Conservation (phyloP, 2,888 invertebrate species). For the Lobophora halterata region DNA sequence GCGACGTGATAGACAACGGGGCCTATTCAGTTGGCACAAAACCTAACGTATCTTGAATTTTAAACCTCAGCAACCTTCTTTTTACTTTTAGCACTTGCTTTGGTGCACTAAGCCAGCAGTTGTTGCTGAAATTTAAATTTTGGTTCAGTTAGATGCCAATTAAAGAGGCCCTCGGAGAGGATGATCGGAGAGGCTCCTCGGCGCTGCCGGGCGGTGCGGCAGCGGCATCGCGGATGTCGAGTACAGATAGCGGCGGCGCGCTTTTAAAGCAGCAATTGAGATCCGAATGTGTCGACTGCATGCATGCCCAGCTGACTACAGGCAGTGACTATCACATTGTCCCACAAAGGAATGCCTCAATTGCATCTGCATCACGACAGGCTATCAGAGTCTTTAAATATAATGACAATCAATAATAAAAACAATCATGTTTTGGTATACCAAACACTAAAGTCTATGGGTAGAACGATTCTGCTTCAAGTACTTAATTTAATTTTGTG, state of each 20-base stretch:
- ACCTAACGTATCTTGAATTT: no score
- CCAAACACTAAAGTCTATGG: neutral
- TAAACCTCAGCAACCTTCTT: no score
- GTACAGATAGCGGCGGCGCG: constrained; percentile 38
- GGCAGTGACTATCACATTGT: constrained; percentile 27
- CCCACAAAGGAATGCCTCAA: constrained; percentile 23
- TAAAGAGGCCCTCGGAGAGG: no score
- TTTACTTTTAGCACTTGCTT: no score
- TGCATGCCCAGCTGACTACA: constrained; percentile 24
- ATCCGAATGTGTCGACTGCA: constrained; percentile 39
- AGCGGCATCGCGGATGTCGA: constrained; percentile 44
- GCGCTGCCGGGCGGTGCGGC: constrained; percentile 11
- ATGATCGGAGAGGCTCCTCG: neutral
- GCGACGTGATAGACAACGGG: constrained; percentile 19
- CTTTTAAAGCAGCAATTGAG: constrained; percentile 44
- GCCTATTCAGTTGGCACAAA: no score
- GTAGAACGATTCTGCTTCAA: constrained; percentile 3
- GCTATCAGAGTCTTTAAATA: constrained; percentile 4
- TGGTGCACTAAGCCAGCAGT: no score
- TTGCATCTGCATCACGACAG: constrained; percentile 9
- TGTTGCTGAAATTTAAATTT: no score
- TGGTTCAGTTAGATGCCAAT: no score
- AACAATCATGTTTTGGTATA: no score
- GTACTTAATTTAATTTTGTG: constrained; percentile 17
- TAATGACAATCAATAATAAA: constrained; percentile 10